Base-by-base conservation (phyloP, 2,113 vertebrate genomes). In the Phoxinus phoxinus region DNA sequence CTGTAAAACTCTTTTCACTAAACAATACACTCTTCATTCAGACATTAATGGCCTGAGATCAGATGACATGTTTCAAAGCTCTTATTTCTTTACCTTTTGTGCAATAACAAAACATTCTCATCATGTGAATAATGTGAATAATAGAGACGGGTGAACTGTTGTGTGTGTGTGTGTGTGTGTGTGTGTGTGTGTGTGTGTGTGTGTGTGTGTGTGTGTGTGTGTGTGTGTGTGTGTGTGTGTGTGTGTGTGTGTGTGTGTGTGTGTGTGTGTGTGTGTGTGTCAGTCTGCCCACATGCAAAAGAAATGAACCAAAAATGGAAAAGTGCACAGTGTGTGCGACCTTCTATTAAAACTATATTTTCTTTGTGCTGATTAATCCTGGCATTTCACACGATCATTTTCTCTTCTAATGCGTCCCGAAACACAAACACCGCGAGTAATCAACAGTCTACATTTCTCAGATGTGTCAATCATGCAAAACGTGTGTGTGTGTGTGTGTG, bases 391-490 rank as follows among this genome's bases (percentile, higher is more conserved):
- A 37, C 19, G 37, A 71, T 71, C 63, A 69, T 65, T 6, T 65
- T 19, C 32, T 8, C 7, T 71, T 37, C 32, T 35, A 69, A 4
- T 37, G 65, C 19, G 19, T 30, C 37, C 37, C 2, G 8, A 10
- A 8, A 41, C 41, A 41, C 41, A 41, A 10, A 59, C 37, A 37
- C 12, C 48, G 73, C 3, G 13, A 41, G 48, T 81, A 81, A 87
- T 87, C 84, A 87, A 51, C 48, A 76, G 51, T 77, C 81, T 56
- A 7, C 58, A 84, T 87, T 74, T 72, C 77, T 44, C 4, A 4
- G 51, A 48, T 75, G 63, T 86, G 75, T 74, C 88, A 81, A 44
- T 89, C 71, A 86, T 81, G 65, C 75, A 83, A 73, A 25, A 69
- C n/a, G 65, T 76, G 75, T 87, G 81, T 69, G 25, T 35, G 48